Evolutionary conservation across 2,113 vertebrate species (phyloP), one percentile per base, ranked within the genome.

Genomic region (Lathamus discolor): DNA sequence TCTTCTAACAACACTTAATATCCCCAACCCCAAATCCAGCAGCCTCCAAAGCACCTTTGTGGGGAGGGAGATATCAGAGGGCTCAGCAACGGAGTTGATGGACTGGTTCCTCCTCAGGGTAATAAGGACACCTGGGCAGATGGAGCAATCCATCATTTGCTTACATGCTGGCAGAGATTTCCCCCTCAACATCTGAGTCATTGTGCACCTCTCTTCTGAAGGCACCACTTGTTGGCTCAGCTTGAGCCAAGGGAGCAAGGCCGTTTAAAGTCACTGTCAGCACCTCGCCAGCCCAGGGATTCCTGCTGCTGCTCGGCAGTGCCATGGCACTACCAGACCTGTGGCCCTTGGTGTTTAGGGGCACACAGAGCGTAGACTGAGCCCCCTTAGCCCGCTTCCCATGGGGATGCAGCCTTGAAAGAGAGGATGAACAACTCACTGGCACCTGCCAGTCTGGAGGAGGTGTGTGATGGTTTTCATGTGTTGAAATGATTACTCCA

Each of bases 141-240:
- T 95, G 96, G 86, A 91, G 91, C 94, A 92, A 94, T 69, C 81
- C 76, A 15, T 87, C 92, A 89, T 96, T 96, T 97, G 93, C 93
- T 49, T 97, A 89, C 66, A 76, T 44, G 55, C 64, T 54, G 62
- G 7, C 66, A 76, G 77, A 64, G 81, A 46, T 76, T 92, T 84
- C 66, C 74, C 92, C 86, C 51, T 92, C 59, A 44, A 63, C 57
- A 8, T 11, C 80, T 93, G 94, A 92, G 81, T 97, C 93, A 95
- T 14, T 3, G 7, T 13, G 54, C 55, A 88, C 37, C 63, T 86
- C 44, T 14, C 59, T 78, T 25, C 76, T 78, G 76, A 41, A 86
- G 19, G 52, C 76, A 72, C 28, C 80, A 24, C 48, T 43, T 93
- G 17, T 23, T 64, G 70, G 35, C 37, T 80, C 54, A 73, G 76